Percentiles rank a stretch among this genome's conserved stretches.
phyloP scores from a whole-genome alignment of 2,888 invertebrate species.

The Adelognathus sp. region DNA sequence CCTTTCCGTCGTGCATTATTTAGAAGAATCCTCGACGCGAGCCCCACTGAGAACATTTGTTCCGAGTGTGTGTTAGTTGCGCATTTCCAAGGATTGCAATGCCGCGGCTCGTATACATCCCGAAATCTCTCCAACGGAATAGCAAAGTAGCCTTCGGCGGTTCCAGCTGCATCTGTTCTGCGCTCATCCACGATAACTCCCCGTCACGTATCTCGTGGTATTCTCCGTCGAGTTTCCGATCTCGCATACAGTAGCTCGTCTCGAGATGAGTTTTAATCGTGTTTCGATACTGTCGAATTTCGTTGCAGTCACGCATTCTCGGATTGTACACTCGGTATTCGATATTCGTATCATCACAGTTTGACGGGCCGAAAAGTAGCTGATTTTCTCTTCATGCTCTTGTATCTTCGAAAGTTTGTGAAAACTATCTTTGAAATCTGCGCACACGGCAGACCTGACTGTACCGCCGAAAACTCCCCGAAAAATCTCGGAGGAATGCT shows the following conservation, averaged over 20 bases:
- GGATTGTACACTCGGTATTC: not conserved
- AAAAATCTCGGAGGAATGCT: not conserved
- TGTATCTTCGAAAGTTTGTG: no score
- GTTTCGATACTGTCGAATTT: constrained; percentile 13
- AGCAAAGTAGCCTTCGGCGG: constrained; percentile 37
- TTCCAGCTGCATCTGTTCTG: not conserved
- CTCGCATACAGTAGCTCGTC: not conserved
- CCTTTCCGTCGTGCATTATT: not conserved
- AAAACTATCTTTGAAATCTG: no score
- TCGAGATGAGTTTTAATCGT: constrained; percentile 10
- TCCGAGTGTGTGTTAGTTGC: not conserved
- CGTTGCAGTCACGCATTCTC: not conserved
- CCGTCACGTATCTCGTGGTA: constrained; percentile 8
- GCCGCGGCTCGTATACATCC: not conserved
- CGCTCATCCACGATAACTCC: not conserved
- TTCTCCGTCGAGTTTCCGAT: not conserved
- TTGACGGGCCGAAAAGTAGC: no score
- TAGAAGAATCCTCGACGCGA: not conserved
- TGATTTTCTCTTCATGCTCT: no score
- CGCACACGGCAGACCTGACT: no score
- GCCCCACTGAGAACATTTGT: constrained; percentile 17
- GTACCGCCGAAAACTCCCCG: no score
- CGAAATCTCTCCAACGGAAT: constrained; percentile 42
- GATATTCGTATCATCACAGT: no score
- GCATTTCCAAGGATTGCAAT: constrained; percentile 6